A percentile compares a stretch with the other conserved stretches of the same genome.
Conservation (phyloP, 2,797 vertebrate species). For the Darevskia mixta region DNA sequence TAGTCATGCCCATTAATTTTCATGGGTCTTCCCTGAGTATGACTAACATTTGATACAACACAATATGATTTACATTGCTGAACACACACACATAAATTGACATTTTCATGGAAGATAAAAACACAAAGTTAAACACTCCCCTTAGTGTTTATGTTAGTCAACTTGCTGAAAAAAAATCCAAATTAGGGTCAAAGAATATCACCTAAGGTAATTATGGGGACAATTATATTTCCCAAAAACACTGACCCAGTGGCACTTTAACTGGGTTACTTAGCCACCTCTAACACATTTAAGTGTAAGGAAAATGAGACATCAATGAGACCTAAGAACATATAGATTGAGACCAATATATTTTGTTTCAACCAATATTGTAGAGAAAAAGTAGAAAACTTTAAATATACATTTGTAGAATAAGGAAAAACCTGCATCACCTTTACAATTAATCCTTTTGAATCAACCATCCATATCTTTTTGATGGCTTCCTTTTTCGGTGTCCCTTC, state of each 20-base stretch:
- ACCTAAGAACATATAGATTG: neutral
- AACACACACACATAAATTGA: neutral
- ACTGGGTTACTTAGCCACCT: neutral
- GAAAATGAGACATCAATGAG: neutral
- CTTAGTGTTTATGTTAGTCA: neutral
- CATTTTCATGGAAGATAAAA: slow-evolving; percentile 39
- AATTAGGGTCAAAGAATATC: neutral
- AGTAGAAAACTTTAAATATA: neutral
- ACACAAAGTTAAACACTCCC: slow-evolving; percentile 28
- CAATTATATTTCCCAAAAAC: neutral
- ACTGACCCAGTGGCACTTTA: neutral
- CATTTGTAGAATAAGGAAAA: slow-evolving; percentile 34
- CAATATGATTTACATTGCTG: neutral
- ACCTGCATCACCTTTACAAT: slow-evolving; percentile 90
- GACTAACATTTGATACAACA: neutral
- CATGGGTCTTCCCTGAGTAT: too few species aligned
- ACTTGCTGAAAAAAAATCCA: slow-evolving; percentile 29
- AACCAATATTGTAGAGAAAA: neutral
- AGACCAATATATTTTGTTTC: neutral
- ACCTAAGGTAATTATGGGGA: neutral
- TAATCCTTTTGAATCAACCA: slow-evolving; percentile 98
- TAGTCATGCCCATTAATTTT: too few species aligned
- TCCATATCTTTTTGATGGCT: slow-evolving; percentile 92
- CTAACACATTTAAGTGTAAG: neutral
- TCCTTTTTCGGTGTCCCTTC: slow-evolving; percentile 85